Conservation (phyloP, 2,113 vertebrate genomes). For the Lepisosteus oculatus region DNA sequence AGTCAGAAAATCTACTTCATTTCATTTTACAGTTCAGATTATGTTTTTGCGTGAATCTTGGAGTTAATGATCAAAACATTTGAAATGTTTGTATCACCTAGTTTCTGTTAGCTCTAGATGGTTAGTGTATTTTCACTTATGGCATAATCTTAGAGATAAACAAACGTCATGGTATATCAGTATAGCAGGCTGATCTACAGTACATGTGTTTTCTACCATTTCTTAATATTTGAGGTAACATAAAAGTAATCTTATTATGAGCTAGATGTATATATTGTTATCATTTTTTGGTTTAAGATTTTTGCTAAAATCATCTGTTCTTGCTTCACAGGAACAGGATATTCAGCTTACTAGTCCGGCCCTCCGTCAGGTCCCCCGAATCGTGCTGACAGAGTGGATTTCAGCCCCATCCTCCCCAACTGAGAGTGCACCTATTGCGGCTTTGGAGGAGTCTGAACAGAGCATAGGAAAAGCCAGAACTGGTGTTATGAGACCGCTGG, state of each 20-base stretch:
- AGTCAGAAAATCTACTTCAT: too few species aligned
- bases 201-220: too few species aligned
- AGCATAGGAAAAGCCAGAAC: not conserved
- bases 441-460: constrained; percentile 30
- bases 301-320: not conserved
- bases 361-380: constrained; percentile 65
- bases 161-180: too few species aligned
- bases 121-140: too few species aligned
- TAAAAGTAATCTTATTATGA: not conserved
- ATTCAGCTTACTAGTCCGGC: constrained; percentile 18
- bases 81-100: too few species aligned
- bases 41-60: too few species aligned
- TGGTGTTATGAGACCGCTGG: not conserved
- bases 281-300: not conserved
- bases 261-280: not conserved
- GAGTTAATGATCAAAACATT: too few species aligned
- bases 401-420: constrained; percentile 52
- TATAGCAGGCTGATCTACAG: too few species aligned
- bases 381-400: constrained; percentile 74
- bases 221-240: too few species aligned
- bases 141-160: too few species aligned
- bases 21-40: too few species aligned
- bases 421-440: constrained; percentile 43
- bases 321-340: constrained; percentile 47
- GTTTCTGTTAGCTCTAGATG: too few species aligned